Conservation (phyloP, 2,888 invertebrate species). For the Philereme vetulata region DNA sequence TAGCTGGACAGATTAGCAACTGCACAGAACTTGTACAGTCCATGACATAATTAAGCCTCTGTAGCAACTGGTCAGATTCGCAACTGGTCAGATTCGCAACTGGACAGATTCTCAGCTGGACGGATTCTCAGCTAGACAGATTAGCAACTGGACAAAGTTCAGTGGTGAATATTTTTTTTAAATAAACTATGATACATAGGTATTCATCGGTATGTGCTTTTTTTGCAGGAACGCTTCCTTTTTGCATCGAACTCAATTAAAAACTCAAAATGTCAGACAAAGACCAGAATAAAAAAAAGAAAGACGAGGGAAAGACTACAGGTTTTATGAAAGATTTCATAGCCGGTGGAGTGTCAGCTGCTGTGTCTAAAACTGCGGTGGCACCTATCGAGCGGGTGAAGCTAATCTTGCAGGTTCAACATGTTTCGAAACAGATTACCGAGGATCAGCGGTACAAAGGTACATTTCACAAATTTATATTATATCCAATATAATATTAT, state of each 20-base stretch:
- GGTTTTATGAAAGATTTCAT: constrained; percentile 95
- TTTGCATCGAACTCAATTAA: constrained; percentile 1
- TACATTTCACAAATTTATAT: constrained; percentile 20
- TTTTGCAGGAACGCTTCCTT: constrained; percentile 13
- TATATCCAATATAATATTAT: too few relatives aligned
- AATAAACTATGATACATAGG: not conserved
- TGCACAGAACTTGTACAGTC: too few relatives aligned
- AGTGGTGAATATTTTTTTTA: too few relatives aligned
- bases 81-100: too few relatives aligned
- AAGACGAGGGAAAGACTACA: constrained; percentile 24
- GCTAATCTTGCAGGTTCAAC: constrained; percentile 96
- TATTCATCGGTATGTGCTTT: not conserved
- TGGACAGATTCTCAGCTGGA: too few relatives aligned
- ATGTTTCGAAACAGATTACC: constrained; percentile 94
- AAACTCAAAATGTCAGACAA: constrained; percentile 24
- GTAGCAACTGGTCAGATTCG: too few relatives aligned
- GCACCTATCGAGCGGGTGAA: constrained; percentile 98
- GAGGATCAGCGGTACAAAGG: constrained; percentile 95
- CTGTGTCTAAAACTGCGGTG: constrained; percentile 96
- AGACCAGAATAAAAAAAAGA: constrained; percentile 19
- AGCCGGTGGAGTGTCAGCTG: constrained; percentile 96
- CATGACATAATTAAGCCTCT: too few relatives aligned
- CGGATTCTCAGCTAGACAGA: too few relatives aligned
- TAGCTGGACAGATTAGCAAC: too few relatives aligned
- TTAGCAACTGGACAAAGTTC: too few relatives aligned